These are phyloP conservation scores for Peromyscus aztecus DNA, from an alignment of 2,797 vertebrate genomes.

Conservation along the genomic window DNA sequence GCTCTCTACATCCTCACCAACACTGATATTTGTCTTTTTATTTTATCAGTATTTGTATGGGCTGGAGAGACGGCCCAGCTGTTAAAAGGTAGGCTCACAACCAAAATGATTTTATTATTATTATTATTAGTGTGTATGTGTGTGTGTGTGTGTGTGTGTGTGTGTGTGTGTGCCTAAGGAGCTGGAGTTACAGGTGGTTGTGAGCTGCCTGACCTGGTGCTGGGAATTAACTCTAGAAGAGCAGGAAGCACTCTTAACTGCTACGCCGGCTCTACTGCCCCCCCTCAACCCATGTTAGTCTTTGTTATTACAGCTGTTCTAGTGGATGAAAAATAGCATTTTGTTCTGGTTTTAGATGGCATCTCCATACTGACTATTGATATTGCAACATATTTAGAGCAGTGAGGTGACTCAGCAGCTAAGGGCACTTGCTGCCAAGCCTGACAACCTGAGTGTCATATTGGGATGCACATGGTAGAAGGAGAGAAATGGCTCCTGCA, in stretches of 20 bases:
- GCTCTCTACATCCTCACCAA: slow-evolving; percentile 7
- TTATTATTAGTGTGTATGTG: too few relatives aligned
- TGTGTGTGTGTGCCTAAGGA: not conserved
- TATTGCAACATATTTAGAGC: not conserved
- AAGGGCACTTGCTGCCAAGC: not conserved
- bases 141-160: not conserved
- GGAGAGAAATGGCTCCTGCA: not conserved
- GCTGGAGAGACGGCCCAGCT: not conserved
- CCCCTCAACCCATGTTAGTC: not conserved
- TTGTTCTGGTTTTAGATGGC: slow-evolving; percentile 34
- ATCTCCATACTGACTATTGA: slow-evolving; percentile 12
- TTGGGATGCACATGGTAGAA: not conserved
- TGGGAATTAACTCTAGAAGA: not conserved
- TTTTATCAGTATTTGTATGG: not conserved
- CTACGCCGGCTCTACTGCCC: too few relatives aligned
- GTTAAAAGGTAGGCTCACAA: not conserved
- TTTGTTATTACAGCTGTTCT: slow-evolving; percentile 3
- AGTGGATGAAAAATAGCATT: not conserved
- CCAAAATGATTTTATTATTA: not conserved
- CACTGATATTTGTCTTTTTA: slow-evolving; percentile 3
- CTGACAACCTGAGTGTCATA: not conserved
- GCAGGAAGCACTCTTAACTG: not conserved
- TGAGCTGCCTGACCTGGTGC: not conserved
- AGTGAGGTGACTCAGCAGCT: not conserved
- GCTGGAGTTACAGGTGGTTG: not conserved